A percentile compares a stretch with the other conserved stretches of the same genome.
phyloP scores from a whole-genome alignment of 2,797 vertebrate genomes.

The Ctenopoma multispine region DNA sequence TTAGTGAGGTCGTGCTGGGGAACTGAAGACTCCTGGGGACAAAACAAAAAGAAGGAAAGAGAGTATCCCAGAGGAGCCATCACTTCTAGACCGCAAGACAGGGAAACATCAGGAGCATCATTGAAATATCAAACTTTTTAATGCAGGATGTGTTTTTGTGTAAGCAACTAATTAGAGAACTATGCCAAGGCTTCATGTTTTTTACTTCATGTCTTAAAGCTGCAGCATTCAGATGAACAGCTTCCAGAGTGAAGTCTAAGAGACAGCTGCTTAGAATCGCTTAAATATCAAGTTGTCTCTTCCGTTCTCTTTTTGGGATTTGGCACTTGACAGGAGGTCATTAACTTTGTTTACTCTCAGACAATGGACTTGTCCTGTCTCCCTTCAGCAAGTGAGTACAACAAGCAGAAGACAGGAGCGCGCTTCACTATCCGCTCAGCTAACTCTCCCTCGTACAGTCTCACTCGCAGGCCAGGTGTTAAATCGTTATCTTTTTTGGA shows the following conservation, averaged over 20 bases:
- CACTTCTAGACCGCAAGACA: conserved; percentile 11
- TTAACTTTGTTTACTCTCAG: conserved; percentile 66
- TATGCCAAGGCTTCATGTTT: conserved; percentile 5
- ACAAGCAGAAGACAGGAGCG: conserved; percentile 25
- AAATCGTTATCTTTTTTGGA: conserved; percentile 9
- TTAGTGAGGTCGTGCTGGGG: conserved; percentile 38
- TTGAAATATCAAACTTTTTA: conserved; percentile 22
- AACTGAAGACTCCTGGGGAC: conserved; percentile 33
- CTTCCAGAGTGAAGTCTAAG: conserved; percentile 26
- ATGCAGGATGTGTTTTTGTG: conserved; percentile 21
- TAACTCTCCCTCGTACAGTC: conserved; percentile 65
- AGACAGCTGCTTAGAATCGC: conserved; percentile 42
- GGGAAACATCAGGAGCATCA: conserved; percentile 8
- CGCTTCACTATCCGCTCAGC: conserved; percentile 80
- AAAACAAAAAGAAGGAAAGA: conserved; percentile 27
- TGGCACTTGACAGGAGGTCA: conserved; percentile 61
- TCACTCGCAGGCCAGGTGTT: conserved; percentile 51
- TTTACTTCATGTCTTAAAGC: conserved; percentile 9
- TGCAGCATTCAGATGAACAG: conserved; percentile 26
- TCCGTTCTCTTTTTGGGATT: conserved; percentile 61
- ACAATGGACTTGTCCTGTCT: conserved; percentile 79
- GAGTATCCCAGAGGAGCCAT: conserved; percentile 25
- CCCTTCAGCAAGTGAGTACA: conserved; percentile 44
- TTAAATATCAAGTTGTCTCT: conserved; percentile 59
- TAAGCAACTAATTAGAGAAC: conserved; percentile 13